Evolutionary conservation across 1,140 invertebrate genomes (phyloP).

Genomic region (Hyphantria cunea): DNA sequence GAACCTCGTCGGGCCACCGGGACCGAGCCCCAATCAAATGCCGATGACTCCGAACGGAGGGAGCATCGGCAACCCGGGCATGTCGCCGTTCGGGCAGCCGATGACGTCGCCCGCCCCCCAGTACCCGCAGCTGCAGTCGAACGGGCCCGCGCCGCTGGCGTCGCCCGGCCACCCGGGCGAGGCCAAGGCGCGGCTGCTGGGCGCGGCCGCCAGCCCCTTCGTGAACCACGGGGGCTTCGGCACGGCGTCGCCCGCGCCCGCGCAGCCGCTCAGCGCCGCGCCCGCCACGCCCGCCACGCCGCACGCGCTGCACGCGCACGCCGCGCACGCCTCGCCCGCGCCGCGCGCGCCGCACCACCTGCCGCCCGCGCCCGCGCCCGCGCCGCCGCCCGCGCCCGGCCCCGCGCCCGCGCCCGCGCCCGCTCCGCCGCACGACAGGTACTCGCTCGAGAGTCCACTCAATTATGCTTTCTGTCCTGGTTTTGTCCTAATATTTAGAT

Average conservation of each 20-base stretch:
- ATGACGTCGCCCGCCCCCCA: slow-evolving; percentile 82
- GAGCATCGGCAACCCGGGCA: slow-evolving; percentile 83
- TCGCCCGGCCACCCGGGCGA: slow-evolving; percentile 83
- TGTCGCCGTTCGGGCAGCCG: slow-evolving; percentile 84
- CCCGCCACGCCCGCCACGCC: slow-evolving; percentile 84
- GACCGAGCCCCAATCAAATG: slow-evolving; percentile 85
- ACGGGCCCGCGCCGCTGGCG: slow-evolving; percentile 81
- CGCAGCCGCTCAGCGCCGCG: slow-evolving; percentile 71
- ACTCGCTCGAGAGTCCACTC: too few relatives aligned
- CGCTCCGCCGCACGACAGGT: too few relatives aligned
- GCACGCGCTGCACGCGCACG: slow-evolving; percentile 56
- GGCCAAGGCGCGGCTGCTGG: slow-evolving; percentile 78
- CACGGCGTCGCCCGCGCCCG: slow-evolving; percentile 59
- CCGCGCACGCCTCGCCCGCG: slow-evolving; percentile 82
- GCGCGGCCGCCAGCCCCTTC: slow-evolving; percentile 64
- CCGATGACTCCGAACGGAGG: slow-evolving; percentile 82
- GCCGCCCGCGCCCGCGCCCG: slow-evolving; percentile 61
- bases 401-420: too few relatives aligned
- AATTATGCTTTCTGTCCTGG: too few relatives aligned
- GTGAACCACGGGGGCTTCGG: slow-evolving; percentile 58
- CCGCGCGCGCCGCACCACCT: slow-evolving; percentile 65
- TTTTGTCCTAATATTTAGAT: too few relatives aligned
- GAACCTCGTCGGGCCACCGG: slow-evolving; percentile 84
- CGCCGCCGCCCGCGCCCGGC: slow-evolving; percentile 85
- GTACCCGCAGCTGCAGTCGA: slow-evolving; percentile 79